Conservation (phyloP, 2,888 invertebrate genomes). For the Polyploca ridens region DNA sequence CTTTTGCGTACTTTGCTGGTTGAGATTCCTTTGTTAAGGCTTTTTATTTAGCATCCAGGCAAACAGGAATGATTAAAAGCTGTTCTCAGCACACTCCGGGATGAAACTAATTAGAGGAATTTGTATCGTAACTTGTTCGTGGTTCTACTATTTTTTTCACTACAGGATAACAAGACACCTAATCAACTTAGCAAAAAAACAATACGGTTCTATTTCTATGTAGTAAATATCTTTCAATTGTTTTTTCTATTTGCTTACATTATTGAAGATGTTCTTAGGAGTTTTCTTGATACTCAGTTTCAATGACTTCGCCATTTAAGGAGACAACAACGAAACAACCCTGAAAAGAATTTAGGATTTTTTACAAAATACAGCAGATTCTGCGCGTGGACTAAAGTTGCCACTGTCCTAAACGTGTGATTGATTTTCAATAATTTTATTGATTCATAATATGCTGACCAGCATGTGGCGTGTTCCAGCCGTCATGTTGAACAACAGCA, state of each 20-base stretch:
- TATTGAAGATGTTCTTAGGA: background rate
- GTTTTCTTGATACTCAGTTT: background rate
- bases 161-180: background rate
- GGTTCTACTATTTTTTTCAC: background rate
- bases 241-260: background rate
- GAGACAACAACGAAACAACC: background rate
- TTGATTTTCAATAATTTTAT: background rate
- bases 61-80: background rate
- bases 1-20: background rate
- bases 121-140: background rate
- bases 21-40: constrained; percentile 1
- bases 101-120: constrained; percentile 4
- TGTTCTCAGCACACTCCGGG: background rate
- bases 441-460: constrained; percentile 10
- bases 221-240: background rate
- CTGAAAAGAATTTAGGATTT: background rate
- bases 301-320: background rate
- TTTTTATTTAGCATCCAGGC: background rate
- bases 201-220: background rate
- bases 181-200: background rate
- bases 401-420: background rate
- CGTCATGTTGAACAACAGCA: constrained; percentile 48
- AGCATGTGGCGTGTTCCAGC: constrained; percentile 14
- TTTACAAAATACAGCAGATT: background rate
- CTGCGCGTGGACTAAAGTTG: background rate